Conservation (phyloP, 2,113 vertebrate genomes). For the Lycaon pictus region DNA sequence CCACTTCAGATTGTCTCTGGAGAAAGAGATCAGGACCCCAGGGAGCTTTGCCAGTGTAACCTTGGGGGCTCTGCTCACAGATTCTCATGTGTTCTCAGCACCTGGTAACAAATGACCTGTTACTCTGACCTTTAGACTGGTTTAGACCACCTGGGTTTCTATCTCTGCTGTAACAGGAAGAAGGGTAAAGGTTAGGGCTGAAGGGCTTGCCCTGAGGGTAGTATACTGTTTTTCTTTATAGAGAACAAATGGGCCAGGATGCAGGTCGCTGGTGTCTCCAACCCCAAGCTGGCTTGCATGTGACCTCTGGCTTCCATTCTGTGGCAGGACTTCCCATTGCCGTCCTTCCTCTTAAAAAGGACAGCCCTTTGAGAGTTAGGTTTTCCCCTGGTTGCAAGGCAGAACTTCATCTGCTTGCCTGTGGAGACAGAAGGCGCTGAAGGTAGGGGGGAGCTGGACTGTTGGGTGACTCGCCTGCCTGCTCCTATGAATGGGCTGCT, state of each 20-base stretch:
- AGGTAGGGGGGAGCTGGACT: background rate
- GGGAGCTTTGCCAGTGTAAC: conserved; percentile 5
- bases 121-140: background rate
- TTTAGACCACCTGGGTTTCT: conserved; percentile 29
- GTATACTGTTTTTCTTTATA: conserved; percentile 43
- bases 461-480: background rate
- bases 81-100: conserved; percentile 4
- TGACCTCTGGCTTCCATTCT: conserved; percentile 35
- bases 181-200: background rate
- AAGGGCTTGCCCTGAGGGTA: background rate
- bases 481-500: conserved; percentile 7
- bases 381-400: conserved; percentile 13
- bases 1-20: background rate
- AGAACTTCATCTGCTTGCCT: background rate
- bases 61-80: conserved; percentile 42
- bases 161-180: conserved; percentile 32
- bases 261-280: background rate
- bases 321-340: conserved; percentile 48
- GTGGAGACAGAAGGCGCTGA: background rate
- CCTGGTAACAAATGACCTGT: background rate
- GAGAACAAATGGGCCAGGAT: conserved; percentile 27
- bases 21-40: background rate
- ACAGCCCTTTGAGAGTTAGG: conserved; percentile 22
- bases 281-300: background rate
- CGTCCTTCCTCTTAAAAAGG: conserved; percentile 57